phyloP scores from a whole-genome alignment of 2,113 vertebrate species.

The Cyphomyrus discorhynchus region DNA sequence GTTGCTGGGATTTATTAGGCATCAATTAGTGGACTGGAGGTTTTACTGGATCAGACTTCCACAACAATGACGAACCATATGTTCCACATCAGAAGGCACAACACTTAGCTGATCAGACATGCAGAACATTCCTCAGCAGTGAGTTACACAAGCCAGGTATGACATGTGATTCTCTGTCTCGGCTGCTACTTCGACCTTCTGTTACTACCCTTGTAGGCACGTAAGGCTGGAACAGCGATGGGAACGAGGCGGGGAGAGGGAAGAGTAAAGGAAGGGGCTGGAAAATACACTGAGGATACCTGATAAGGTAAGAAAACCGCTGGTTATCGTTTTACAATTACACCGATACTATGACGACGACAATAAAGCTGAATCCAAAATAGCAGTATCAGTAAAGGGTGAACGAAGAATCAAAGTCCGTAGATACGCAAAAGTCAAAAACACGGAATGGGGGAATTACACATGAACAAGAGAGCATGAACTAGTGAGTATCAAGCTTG shows the following conservation, averaged over 20 bases:
- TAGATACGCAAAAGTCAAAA: neutral
- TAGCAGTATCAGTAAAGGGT: neutral
- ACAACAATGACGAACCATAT: neutral
- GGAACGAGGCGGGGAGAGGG: neutral
- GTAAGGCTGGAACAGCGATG: neutral
- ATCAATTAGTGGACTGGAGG: neutral
- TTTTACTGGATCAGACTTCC: conserved; percentile 12
- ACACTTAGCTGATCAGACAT: neutral
- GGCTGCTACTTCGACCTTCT: neutral
- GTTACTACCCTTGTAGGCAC: neutral
- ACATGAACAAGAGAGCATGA: neutral
- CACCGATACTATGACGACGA: neutral
- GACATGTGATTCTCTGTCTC: neutral
- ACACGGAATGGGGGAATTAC: neutral
- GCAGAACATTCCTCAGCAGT: neutral
- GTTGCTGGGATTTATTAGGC: neutral
- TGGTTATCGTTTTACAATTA: neutral
- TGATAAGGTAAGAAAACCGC: neutral
- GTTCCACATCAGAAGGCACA: neutral
- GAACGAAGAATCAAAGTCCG: neutral
- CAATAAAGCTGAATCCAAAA: neutral
- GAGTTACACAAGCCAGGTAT: conserved; percentile 3
- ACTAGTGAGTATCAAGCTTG: neutral
- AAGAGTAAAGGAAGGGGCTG: neutral
- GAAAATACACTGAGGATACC: neutral